phyloP scores from a whole-genome alignment of 2,797 vertebrate species.

The Poecilia velifera region DNA sequence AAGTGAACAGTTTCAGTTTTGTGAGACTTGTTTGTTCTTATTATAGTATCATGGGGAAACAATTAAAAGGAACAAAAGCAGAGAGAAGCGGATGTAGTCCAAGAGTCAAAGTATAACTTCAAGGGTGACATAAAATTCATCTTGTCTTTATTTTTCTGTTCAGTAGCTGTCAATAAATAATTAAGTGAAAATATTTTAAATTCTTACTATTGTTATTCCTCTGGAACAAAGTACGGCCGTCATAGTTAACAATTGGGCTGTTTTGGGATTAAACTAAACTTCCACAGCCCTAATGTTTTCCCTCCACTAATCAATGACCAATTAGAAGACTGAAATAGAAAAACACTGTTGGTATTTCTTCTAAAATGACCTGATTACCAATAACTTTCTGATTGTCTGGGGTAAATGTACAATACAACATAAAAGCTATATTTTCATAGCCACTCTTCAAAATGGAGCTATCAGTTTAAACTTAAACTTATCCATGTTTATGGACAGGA shows the following conservation, averaged over 20 bases:
- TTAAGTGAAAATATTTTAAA: too few relatives aligned
- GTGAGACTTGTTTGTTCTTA: neutral
- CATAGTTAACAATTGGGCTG: neutral
- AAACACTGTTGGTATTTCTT: neutral
- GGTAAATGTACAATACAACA: neutral
- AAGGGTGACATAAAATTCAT: neutral
- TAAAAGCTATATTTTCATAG: neutral
- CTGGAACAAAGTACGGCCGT: neutral
- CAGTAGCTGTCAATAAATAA: neutral
- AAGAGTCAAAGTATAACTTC: neutral
- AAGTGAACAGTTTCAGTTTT: neutral
- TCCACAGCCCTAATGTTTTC: neutral
- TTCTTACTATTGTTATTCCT: neutral
- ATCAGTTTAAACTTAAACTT: neutral
- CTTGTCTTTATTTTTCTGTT: neutral
- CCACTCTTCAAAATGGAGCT: neutral
- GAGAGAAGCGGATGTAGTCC: neutral
- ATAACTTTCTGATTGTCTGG: neutral
- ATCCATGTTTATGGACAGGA: neutral
- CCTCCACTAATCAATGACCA: neutral
- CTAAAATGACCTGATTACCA: neutral
- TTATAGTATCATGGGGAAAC: neutral
- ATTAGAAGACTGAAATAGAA: neutral
- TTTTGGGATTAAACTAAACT: constrained; percentile 1
- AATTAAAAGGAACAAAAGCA: neutral